These are phyloP conservation scores for Trichonephila inaurata DNA, from an alignment of 1,140 invertebrate genomes.

Conservation along the genomic window DNA sequence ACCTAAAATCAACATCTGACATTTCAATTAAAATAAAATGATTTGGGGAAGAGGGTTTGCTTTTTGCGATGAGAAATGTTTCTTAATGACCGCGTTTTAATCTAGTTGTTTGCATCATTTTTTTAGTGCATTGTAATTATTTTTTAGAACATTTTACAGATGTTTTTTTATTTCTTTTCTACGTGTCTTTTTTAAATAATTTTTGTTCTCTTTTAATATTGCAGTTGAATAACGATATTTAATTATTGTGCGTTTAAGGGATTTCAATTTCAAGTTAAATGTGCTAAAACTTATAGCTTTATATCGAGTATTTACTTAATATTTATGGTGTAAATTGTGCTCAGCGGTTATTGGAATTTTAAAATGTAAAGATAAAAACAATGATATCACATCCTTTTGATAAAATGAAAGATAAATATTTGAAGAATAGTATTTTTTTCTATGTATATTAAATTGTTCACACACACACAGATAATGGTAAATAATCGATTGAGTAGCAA, in stretches of 20 bases:
- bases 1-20: background rate
- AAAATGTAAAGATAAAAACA: background rate
- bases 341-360: background rate
- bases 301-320: background rate
- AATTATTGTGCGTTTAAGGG: too few relatives aligned
- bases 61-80: too few relatives aligned
- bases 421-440: too few relatives aligned
- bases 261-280: too few relatives aligned
- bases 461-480: too few relatives aligned
- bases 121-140: background rate
- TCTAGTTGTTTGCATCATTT: background rate
- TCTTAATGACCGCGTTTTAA: background rate
- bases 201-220: background rate
- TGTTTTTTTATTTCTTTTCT: background rate
- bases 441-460: too few relatives aligned
- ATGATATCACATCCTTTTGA: too few relatives aligned
- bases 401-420: too few relatives aligned
- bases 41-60: background rate
- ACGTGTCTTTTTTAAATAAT: background rate
- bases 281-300: too few relatives aligned
- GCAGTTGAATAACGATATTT: too few relatives aligned
- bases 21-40: constrained; percentile 10
- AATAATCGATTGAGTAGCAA: too few relatives aligned
- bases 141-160: background rate
- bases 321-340: background rate